Conservation (phyloP, 2,888 invertebrate species). For the Endomychus coccineus region DNA sequence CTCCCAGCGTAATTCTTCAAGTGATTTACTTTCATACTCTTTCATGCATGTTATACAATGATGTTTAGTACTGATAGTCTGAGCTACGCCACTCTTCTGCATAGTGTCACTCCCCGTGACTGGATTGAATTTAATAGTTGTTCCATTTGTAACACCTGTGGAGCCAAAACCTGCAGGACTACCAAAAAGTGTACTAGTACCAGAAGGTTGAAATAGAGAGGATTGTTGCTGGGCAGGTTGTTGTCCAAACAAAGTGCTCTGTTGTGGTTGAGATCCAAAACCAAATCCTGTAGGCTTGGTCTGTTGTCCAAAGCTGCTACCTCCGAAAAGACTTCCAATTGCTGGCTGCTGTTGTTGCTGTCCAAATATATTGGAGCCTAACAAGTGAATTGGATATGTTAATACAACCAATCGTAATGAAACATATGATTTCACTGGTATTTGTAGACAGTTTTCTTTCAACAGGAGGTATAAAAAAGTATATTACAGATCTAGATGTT, state of each 20-base stretch:
- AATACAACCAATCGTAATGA: not conserved
- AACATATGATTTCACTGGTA: too few species aligned
- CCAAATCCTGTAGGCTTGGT: slow-evolving; percentile 52
- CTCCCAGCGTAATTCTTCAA: slow-evolving; percentile 86
- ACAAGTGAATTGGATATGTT: slow-evolving; percentile 4
- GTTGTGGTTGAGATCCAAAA: slow-evolving; percentile 43
- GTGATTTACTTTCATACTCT: slow-evolving; percentile 89
- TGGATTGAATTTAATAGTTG: slow-evolving; percentile 79
- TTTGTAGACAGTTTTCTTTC: too few species aligned
- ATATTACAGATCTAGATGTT: slow-evolving; percentile 2
- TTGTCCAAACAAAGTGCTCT: slow-evolving; percentile 48
- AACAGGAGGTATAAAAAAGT: too few species aligned
- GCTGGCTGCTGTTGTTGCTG: slow-evolving; percentile 38
- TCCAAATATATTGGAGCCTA: slow-evolving; percentile 14
- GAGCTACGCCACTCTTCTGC: slow-evolving; percentile 77
- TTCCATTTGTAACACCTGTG: slow-evolving; percentile 42
- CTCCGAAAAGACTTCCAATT: slow-evolving; percentile 56
- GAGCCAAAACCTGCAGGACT: slow-evolving; percentile 40
- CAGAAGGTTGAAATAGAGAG: slow-evolving; percentile 32
- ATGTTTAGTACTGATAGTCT: slow-evolving; percentile 85
- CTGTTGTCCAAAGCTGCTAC: slow-evolving; percentile 49
- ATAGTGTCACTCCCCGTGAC: slow-evolving; percentile 85
- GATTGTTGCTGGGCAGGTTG: slow-evolving; percentile 39
- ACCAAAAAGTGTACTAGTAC: slow-evolving; percentile 45
- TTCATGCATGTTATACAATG: slow-evolving; percentile 99